Conservation (phyloP, 2,113 vertebrate genomes). For the Pantherophis guttatus region DNA sequence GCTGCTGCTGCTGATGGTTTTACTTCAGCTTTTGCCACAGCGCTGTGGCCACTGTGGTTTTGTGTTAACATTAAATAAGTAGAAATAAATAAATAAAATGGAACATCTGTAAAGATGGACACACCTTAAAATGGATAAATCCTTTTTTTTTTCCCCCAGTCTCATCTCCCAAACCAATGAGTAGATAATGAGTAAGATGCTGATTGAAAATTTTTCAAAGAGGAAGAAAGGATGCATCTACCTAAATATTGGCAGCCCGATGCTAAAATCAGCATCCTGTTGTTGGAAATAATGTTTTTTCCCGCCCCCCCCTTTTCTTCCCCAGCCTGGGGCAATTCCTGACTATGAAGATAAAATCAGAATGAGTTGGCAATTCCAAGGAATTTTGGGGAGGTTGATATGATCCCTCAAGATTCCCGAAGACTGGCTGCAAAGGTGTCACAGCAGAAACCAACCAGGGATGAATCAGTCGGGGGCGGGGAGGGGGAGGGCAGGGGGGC, state of each 20-base stretch:
- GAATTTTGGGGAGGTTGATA: background rate
- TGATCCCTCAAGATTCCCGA: background rate
- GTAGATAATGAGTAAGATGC: constrained; percentile 8
- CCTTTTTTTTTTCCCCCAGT: background rate
- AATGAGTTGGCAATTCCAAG: background rate
- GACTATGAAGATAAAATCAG: background rate
- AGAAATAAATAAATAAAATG: background rate
- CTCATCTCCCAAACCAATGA: background rate
- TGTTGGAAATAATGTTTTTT: background rate
- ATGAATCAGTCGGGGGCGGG: background rate
- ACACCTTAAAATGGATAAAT: background rate
- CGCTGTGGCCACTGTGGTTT: background rate
- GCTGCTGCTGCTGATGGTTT: background rate
- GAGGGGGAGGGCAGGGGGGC: too few relatives aligned
- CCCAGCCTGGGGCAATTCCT: background rate
- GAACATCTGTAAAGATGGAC: background rate
- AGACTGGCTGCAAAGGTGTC: background rate
- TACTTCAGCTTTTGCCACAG: background rate
- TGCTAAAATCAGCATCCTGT: background rate
- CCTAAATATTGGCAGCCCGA: background rate
- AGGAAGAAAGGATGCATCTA: background rate
- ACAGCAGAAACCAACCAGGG: background rate
- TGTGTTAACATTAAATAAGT: background rate
- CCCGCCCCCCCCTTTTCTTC: too few relatives aligned
- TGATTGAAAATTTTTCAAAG: background rate